Conservation (phyloP, 2,888 invertebrate species). For the Drosophila colorata region DNA sequence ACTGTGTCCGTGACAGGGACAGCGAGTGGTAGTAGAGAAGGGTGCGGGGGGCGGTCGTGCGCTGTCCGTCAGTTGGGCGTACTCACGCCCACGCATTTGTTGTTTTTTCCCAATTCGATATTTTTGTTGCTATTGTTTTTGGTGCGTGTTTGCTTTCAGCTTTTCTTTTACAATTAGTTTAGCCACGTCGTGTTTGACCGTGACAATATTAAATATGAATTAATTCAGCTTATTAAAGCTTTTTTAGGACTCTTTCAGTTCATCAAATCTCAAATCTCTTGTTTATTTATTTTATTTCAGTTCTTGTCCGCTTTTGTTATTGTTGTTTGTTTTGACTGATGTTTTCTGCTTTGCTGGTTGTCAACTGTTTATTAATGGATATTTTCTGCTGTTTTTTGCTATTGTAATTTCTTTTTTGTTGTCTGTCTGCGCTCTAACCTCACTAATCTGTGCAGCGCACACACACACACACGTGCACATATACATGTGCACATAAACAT, state of each 20-base stretch:
- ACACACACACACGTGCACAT: conserved; percentile 2
- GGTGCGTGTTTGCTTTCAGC: conserved; percentile 31
- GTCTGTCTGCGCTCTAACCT: conserved; percentile 49
- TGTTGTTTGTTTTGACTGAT: conserved; percentile 33
- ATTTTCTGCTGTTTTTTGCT: conserved; percentile 13
- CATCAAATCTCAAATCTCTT: conserved; percentile 16
- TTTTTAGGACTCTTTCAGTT: conserved; percentile 42
- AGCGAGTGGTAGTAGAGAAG: conserved; percentile 7
- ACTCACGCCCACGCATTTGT: conserved; percentile 66
- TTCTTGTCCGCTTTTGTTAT: conserved; percentile 12
- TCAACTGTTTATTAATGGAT: conserved; percentile 42
- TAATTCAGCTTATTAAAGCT: conserved; percentile 68
- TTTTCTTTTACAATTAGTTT: conserved; percentile 56
- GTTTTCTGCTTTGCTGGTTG: conserved; percentile 37
- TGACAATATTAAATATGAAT: conserved; percentile 79
- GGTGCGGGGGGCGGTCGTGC: conserved; percentile 10
- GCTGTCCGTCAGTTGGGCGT: conserved; percentile 46
- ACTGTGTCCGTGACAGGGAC: conserved; percentile 45
- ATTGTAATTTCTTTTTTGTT: conserved; percentile 2
- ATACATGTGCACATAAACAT: conserved; percentile 6
- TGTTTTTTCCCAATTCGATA: conserved; percentile 44
- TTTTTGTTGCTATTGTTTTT: conserved; percentile 26
- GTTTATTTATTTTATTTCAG: conserved; percentile 16
- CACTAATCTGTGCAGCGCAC: conserved; percentile 56
- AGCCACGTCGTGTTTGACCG: conserved; percentile 60